These are phyloP conservation scores for Anhinga rufa DNA, from an alignment of 2,113 vertebrate species.

Conservation along the genomic window DNA sequence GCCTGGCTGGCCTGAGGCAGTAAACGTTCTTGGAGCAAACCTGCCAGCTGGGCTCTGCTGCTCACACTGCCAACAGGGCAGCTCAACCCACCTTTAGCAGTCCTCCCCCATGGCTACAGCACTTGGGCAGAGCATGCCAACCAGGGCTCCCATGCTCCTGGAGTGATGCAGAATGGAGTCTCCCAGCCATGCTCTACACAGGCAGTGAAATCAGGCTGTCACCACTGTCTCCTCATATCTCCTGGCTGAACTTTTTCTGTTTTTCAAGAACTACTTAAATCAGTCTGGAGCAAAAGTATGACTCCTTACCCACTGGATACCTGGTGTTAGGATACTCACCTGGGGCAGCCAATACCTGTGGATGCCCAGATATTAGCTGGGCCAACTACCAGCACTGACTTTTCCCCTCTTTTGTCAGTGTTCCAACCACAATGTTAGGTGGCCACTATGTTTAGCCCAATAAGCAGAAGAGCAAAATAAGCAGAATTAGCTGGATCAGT, in stretches of 20 bases:
- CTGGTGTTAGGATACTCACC: background rate
- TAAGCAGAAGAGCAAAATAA: background rate
- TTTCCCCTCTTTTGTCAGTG: background rate
- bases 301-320: background rate
- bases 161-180: rapidly evolving
- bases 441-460: background rate
- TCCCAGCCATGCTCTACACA: background rate
- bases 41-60: background rate
- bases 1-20: background rate
- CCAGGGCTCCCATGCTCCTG: background rate
- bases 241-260: background rate
- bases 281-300: background rate
- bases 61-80: background rate
- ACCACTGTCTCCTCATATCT: background rate
- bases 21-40: rapidly evolving
- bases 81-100: background rate
- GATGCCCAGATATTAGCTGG: background rate
- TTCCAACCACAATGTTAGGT: background rate
- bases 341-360: background rate
- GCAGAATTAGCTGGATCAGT: background rate
- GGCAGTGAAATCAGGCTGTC: background rate
- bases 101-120: rapidly evolving
- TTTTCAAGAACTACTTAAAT: background rate
- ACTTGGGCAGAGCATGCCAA: background rate
- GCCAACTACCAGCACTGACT: background rate